Base-by-base conservation (phyloP, 2,888 invertebrate genomes). In the Pseudococcus jackbeardsleyi region DNA sequence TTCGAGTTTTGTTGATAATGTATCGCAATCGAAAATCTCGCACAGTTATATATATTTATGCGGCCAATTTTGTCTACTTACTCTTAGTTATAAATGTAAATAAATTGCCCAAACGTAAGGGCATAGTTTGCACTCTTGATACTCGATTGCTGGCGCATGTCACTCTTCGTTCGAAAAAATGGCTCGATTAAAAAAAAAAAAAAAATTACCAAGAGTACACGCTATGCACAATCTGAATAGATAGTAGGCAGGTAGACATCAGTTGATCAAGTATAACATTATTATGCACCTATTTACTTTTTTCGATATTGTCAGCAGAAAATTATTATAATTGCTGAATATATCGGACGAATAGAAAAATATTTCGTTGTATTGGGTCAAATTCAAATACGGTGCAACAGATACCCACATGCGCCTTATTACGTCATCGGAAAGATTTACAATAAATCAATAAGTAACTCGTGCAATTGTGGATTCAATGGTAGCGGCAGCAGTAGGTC, bases 301-400 rank as follows among this genome's bases (percentile, higher is more conserved):
- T 39, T 72, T 72, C 72, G 33, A 5, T 72, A 64, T 19, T 5
- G 15, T 19, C 64, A 33, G 22, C 19, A 22, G 11, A 22, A 64
- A 19, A 59, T 59, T n/a, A 19, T 72, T 72, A 72, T 33, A 1
- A 33, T 33, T 33, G 26, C 26, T 33, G 26, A 72, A 72, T 33
- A 72, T 72, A 72, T 33, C 72, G 72, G 39, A 33, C 33, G 72
- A 72, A 72, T 72, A 33, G 12, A 72, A 72, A 64, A 33, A 72
- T 72, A 72, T 72, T 72, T 33, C 33, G 72, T 72, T 72, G 39
- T 72, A 72, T 72, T 72, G 33, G 72, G 72, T 72, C 72, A 72
- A 72, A 39, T 72, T 72, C 72, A 72, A 72, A 39, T 72, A 72
- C 72, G 72, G 33, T 15, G 15, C 42, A 9, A 42, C 9, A 8